Conservation (phyloP, 1,140 invertebrate genomes). For the Colletes latitarsis region DNA sequence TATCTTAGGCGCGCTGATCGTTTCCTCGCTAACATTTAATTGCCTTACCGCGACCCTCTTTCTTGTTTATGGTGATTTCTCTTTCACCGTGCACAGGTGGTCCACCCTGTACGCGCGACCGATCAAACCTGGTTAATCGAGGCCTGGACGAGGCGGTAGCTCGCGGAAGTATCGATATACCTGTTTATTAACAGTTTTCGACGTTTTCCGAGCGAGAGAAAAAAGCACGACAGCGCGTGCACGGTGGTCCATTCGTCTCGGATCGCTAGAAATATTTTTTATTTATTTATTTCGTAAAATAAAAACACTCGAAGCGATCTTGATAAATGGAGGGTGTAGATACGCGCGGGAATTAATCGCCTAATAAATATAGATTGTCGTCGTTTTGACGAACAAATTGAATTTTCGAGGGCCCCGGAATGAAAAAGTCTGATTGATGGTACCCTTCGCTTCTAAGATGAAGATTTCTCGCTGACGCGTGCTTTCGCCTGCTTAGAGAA, state of each 20-base stretch:
- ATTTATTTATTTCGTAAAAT: too few species aligned
- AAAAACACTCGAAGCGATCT: too few species aligned
- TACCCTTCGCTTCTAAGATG: not conserved
- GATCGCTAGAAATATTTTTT: too few species aligned
- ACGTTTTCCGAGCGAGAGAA: too few species aligned
- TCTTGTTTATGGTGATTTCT: constrained; percentile 11
- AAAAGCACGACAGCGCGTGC: too few species aligned
- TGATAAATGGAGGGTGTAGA: too few species aligned
- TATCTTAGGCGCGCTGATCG: not conserved
- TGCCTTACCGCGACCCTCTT: not conserved
- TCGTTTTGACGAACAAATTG: not conserved
- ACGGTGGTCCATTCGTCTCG: too few species aligned
- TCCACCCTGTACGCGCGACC: not conserved
- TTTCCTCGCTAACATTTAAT: constrained; percentile 1
- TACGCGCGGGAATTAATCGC: too few species aligned
- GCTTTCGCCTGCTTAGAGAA: constrained; percentile 30
- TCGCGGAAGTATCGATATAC: not conserved
- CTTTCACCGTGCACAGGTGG: constrained; percentile 1
- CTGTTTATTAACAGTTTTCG: too few species aligned
- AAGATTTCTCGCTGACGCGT: constrained; percentile 40
- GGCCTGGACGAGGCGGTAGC: not conserved
- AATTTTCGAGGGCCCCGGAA: not conserved
- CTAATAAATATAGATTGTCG: not conserved
- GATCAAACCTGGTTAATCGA: not conserved
- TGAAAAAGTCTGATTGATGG: not conserved